Evolutionary conservation across 2,888 invertebrate species (phyloP).

Genomic region (Diloba caeruleocephala): DNA sequence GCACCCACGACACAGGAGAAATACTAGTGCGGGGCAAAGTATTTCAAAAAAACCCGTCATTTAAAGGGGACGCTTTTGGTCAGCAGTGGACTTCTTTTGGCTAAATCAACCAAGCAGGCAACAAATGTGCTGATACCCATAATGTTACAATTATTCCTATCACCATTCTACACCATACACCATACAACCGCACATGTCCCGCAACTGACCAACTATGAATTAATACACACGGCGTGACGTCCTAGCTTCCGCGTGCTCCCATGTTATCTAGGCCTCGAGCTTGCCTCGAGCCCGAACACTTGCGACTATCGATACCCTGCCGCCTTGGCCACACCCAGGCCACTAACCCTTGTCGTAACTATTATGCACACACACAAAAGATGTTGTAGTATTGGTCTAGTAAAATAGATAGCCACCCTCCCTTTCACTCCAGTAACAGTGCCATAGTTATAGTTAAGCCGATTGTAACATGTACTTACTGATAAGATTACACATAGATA

Average conservation of each 20-base stretch:
- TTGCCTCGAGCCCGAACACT: slow-evolving; percentile 36
- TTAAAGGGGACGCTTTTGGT: too few relatives aligned
- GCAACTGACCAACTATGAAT: slow-evolving; percentile 30
- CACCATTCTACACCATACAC: too few relatives aligned
- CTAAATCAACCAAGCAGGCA: too few relatives aligned
- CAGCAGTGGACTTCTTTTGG: too few relatives aligned
- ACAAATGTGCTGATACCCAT: too few relatives aligned
- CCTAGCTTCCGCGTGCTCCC: slow-evolving; percentile 49
- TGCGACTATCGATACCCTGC: slow-evolving; percentile 75
- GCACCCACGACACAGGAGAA: too few relatives aligned
- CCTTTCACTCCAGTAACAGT: slow-evolving; percentile 84
- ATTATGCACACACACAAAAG: slow-evolving; percentile 61
- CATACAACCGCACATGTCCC: neutral
- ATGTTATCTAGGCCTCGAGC: slow-evolving; percentile 30
- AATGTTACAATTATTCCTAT: too few relatives aligned
- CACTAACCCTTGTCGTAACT: slow-evolving; percentile 80
- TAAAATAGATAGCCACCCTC: slow-evolving; percentile 85
- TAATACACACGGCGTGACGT: slow-evolving; percentile 34
- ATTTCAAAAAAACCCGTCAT: too few relatives aligned
- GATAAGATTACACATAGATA: slow-evolving; percentile 26
- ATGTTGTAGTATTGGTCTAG: slow-evolving; percentile 67
- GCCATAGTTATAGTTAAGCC: slow-evolving; percentile 72
- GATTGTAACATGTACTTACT: slow-evolving; percentile 48
- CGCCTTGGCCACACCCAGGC: slow-evolving; percentile 82
- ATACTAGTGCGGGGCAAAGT: too few relatives aligned